Evolutionary conservation across 2,113 vertebrate genomes (phyloP).

Genomic region (Passer montanus): DNA sequence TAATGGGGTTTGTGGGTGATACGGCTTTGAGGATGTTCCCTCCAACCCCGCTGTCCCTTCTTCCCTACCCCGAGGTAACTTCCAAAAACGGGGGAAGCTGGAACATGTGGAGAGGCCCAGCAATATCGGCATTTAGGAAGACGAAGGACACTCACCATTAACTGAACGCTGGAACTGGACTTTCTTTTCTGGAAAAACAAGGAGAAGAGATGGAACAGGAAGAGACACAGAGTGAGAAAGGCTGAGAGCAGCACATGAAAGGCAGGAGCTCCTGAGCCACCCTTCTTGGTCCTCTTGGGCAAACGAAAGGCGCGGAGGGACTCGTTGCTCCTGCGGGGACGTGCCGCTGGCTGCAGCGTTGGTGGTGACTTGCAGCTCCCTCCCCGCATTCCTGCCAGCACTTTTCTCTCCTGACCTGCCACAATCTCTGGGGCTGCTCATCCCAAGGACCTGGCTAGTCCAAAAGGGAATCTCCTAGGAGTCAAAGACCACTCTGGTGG

Average conservation of each 20-base stretch:
- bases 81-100: slow-evolving; percentile 73
- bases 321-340: background rate
- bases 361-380: background rate
- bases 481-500: background rate
- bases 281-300: slow-evolving; percentile 23
- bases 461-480: background rate
- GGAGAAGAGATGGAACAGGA: slow-evolving; percentile 90
- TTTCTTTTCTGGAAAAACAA: slow-evolving; percentile 95
- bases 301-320: background rate
- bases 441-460: background rate
- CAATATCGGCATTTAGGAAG: slow-evolving; percentile 78
- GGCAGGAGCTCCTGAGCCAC: slow-evolving; percentile 65
- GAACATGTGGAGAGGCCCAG: slow-evolving; percentile 73
- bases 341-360: background rate
- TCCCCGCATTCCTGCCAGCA: background rate
- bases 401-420: background rate
- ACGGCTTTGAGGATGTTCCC: slow-evolving; percentile 71
- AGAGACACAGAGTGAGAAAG: slow-evolving; percentile 82
- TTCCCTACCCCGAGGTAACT: slow-evolving; percentile 73
- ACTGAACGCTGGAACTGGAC: slow-evolving; percentile 93
- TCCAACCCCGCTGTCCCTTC: slow-evolving; percentile 73
- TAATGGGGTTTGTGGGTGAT: slow-evolving; percentile 65
- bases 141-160: slow-evolving; percentile 91
- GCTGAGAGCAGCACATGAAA: slow-evolving; percentile 73
- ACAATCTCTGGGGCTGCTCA: background rate